Conservation (phyloP, 2,797 vertebrate genomes). For the Pygocentrus nattereri region DNA sequence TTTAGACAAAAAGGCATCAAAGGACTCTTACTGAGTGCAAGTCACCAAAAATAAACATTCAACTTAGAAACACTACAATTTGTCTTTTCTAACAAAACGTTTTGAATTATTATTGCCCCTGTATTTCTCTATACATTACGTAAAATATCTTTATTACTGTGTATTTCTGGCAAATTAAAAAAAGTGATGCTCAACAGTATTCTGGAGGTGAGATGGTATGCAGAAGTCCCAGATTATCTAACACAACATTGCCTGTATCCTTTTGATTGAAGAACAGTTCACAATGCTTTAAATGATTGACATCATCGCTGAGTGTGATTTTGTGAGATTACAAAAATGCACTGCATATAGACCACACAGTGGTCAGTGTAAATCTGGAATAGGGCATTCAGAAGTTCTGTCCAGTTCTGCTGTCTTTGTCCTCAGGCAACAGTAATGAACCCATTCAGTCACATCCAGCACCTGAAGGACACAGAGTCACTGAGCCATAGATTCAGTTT, state of each 20-base stretch:
- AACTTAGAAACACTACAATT: neutral
- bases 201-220: neutral
- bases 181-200: neutral
- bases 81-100: neutral
- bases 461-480: neutral
- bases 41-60: neutral
- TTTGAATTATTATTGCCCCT: neutral
- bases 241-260: no score
- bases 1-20: neutral
- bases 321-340: slow-evolving; percentile 6
- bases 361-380: slow-evolving; percentile 21
- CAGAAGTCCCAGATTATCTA: neutral
- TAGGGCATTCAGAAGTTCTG: neutral
- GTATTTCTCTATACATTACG: neutral
- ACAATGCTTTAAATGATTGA: neutral
- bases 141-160: neutral
- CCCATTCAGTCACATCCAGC: neutral
- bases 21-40: neutral
- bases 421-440: neutral
- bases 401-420: neutral
- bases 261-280: neutral
- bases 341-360: slow-evolving; percentile 3
- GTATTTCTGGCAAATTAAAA: neutral
- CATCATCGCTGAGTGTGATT: neutral
- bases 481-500: slow-evolving; percentile 77